These are phyloP conservation scores for Clostera curtula DNA, from an alignment of 2,888 invertebrate genomes.

Conservation along the genomic window DNA sequence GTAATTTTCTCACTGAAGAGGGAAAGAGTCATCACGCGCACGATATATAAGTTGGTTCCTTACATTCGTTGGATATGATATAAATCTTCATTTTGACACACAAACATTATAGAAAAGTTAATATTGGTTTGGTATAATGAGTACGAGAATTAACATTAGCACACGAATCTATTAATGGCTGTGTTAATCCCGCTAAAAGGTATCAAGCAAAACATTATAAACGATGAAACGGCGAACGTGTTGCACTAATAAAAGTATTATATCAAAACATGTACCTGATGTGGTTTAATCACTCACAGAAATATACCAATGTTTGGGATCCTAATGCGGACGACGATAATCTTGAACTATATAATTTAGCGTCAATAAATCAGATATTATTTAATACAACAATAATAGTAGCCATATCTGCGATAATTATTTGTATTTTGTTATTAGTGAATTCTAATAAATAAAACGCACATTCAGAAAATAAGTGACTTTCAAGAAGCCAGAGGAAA, in stretches of 20 bases:
- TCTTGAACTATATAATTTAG: too few relatives aligned
- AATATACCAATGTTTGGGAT: too few relatives aligned
- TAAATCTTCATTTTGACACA: constrained; percentile 20
- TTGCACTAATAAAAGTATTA: too few relatives aligned
- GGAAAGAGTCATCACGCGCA: constrained; percentile 52
- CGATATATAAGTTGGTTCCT: constrained; percentile 36
- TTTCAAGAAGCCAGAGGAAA: constrained; percentile 9
- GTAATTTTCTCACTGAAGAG: constrained; percentile 55
- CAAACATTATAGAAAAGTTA: constrained; percentile 2
- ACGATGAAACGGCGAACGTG: too few relatives aligned
- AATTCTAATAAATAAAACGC: too few relatives aligned
- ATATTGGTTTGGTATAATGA: constrained; percentile 4
- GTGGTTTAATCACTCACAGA: too few relatives aligned
- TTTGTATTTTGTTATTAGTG: too few relatives aligned
- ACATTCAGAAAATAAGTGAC: constrained; percentile 18
- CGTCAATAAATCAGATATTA: too few relatives aligned
- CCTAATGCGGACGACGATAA: too few relatives aligned
- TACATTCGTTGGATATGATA: constrained; percentile 15
- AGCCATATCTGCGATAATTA: too few relatives aligned
- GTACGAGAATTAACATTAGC: constrained; percentile 1
- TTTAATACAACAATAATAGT: too few relatives aligned
- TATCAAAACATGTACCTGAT: too few relatives aligned
- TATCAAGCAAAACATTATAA: constrained; percentile 11
- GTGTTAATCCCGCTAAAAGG: constrained; percentile 23
- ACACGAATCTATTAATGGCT: constrained; percentile 13